A percentile compares a stretch with the other conserved stretches of the same genome.
Evolutionary conservation across 1,140 invertebrate genomes (phyloP).

Genomic region (Cyclina sinensis): DNA sequence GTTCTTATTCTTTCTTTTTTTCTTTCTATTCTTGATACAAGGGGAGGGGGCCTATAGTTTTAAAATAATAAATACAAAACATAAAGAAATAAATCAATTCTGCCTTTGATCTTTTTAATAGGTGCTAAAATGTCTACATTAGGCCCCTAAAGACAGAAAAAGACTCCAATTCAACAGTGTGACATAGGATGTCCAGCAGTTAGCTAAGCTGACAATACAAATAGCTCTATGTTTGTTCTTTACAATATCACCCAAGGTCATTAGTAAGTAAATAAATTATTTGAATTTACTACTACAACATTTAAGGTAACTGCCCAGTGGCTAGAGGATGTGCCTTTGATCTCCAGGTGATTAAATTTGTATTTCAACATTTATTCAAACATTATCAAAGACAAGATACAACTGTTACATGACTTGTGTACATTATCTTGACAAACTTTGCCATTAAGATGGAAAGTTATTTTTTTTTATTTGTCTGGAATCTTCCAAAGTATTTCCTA

Average conservation of each 20-base stretch:
- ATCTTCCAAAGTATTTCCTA: no score
- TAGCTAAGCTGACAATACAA: background rate
- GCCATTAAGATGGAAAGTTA: background rate
- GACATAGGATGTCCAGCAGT: background rate
- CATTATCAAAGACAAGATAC: background rate
- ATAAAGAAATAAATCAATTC: background rate
- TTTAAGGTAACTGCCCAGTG: conserved; percentile 39
- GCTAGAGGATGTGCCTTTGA: conserved; percentile 24
- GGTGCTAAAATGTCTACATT: background rate
- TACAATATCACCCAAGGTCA: conserved; percentile 28
- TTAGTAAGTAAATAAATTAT: conserved; percentile 43
- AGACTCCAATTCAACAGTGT: background rate
- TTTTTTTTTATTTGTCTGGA: no score
- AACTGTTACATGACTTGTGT: background rate
- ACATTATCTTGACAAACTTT: conserved; percentile 1
- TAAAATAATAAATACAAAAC: conserved; percentile 12
- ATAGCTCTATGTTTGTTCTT: background rate
- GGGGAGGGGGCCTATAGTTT: background rate
- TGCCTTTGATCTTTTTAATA: conserved; percentile 49
- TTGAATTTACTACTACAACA: conserved; percentile 37
- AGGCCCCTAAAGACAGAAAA: background rate
- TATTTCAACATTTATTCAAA: conserved; percentile 31
- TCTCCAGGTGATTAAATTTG: conserved; percentile 16
- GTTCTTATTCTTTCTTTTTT: no score
- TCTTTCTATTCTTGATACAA: no score